Conservation (phyloP, 2,888 invertebrate species). For the Cryptus viduatorius region DNA sequence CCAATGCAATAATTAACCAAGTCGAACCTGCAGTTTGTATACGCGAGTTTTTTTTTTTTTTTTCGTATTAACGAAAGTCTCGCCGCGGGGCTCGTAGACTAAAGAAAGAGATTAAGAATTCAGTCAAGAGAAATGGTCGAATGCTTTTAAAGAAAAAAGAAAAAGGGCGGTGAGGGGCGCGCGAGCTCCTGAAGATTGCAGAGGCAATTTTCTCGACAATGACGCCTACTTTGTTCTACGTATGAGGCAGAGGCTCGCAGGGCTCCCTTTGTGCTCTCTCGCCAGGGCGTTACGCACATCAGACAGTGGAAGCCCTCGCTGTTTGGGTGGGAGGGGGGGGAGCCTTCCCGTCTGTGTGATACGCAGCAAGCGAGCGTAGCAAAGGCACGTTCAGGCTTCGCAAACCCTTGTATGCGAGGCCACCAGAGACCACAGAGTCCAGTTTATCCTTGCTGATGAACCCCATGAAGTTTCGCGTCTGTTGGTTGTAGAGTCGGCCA, state of each 20-base stretch:
- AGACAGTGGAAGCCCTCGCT: conserved; percentile 42
- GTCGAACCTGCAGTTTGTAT: neutral
- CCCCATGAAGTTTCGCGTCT: conserved; percentile 29
- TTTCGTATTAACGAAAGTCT: conserved; percentile 8
- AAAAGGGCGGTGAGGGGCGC: conserved; percentile 28
- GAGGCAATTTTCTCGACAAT: conserved; percentile 79
- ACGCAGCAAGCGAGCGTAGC: conserved; percentile 36
- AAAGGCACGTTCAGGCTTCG: conserved; percentile 29
- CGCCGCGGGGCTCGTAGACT: conserved; percentile 9
- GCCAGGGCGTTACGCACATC: conserved; percentile 63
- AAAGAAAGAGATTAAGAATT: conserved; percentile 60
- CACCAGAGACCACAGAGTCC: conserved; percentile 27
- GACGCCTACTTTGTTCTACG: conserved; percentile 75
- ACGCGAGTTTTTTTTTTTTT: conserved; percentile 23
- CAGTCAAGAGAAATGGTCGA: conserved; percentile 64
- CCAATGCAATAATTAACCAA: neutral
- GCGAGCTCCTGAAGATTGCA: conserved; percentile 77
- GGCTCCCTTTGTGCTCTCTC: conserved; percentile 59
- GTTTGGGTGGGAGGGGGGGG: conserved; percentile 9
- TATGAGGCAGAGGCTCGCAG: conserved; percentile 67
- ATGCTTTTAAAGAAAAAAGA: conserved; percentile 59
- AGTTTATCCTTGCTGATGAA: conserved; percentile 58
- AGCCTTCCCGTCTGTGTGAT: conserved; percentile 26
- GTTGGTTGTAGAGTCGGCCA: conserved; percentile 17
- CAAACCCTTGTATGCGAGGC: conserved; percentile 25